Percentiles rank a stretch among this genome's conserved stretches.
phyloP scores from a whole-genome alignment of 1,140 invertebrate genomes.

The Lysiphlebus fabarum region DNA sequence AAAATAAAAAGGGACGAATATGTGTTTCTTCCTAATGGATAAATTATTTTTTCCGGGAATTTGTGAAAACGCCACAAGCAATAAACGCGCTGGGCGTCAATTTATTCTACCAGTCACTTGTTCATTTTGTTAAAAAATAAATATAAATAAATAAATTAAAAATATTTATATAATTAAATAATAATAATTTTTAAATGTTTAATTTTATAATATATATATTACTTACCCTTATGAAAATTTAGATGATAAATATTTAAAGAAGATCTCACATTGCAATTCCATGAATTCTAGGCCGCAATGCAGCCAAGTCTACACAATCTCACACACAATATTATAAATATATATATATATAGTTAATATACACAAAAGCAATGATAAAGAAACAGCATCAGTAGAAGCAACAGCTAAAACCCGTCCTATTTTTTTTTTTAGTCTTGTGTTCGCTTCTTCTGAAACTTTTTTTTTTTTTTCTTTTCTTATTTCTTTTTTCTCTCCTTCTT shows the following conservation, averaged over 20 bases:
- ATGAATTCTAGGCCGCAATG: conserved; percentile 27
- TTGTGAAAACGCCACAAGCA: conserved; percentile 10
- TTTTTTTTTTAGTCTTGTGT: background rate
- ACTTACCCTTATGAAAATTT: conserved; percentile 27
- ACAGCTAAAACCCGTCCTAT: no score
- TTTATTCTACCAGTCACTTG: background rate
- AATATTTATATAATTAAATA: no score
- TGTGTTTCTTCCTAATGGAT: conserved; percentile 21
- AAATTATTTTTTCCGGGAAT: conserved; percentile 23
- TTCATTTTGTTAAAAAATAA: no score
- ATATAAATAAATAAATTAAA: no score
- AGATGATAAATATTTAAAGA: conserved; percentile 19
- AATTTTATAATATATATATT: background rate
- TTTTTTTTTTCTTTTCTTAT: no score
- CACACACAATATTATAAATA: background rate
- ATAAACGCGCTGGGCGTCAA: conserved; percentile 3
- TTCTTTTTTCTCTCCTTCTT: no score
- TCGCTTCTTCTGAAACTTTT: no score
- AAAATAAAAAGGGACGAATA: conserved; percentile 15
- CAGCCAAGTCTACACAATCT: conserved; percentile 4
- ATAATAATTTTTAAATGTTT: conserved; percentile 4
- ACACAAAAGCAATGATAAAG: no score
- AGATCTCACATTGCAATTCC: conserved; percentile 31
- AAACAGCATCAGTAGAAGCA: no score
- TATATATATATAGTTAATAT: background rate